phyloP scores from a whole-genome alignment of 2,888 invertebrate genomes.

The Eupithecia insigniata region DNA sequence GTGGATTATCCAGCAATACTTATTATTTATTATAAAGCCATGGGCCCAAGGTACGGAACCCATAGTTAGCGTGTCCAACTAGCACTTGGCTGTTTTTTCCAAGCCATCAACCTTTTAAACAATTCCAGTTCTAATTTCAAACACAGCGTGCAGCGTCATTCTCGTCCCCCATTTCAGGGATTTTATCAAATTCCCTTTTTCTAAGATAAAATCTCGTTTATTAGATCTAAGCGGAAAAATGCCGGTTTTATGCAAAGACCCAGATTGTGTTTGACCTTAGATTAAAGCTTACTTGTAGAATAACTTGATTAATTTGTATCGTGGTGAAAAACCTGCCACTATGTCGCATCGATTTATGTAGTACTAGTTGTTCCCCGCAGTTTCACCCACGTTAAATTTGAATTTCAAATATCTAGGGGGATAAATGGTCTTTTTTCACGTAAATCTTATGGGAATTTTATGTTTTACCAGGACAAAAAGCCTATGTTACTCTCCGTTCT shows the following conservation, averaged over 20 bases:
- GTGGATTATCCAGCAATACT: too few species aligned
- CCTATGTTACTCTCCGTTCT: too few species aligned
- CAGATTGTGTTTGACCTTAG: conserved; percentile 6
- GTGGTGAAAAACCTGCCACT: not conserved
- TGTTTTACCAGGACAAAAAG: too few species aligned
- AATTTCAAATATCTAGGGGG: too few species aligned
- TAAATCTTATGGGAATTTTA: too few species aligned
- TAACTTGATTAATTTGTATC: not conserved
- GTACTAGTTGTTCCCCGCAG: too few species aligned
- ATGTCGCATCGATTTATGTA: not conserved
- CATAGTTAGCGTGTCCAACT: not conserved
- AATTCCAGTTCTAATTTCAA: not conserved
- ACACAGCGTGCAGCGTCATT: conserved; percentile 1
- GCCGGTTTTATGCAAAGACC: conserved; percentile 19
- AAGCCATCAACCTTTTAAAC: not conserved
- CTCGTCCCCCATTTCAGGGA: conserved; percentile 5
- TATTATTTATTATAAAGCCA: too few species aligned
- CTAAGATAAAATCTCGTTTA: conserved; percentile 25
- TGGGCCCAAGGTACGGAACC: not conserved
- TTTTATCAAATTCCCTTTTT: conserved; percentile 22
- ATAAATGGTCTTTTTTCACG: too few species aligned
- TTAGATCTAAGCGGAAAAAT: conserved; percentile 18
- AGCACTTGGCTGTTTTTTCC: not conserved
- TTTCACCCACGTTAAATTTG: too few species aligned
- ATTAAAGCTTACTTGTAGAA: not conserved